phyloP scores from a whole-genome alignment of 2,797 vertebrate genomes.

The Arnoldichthys spilopterus region DNA sequence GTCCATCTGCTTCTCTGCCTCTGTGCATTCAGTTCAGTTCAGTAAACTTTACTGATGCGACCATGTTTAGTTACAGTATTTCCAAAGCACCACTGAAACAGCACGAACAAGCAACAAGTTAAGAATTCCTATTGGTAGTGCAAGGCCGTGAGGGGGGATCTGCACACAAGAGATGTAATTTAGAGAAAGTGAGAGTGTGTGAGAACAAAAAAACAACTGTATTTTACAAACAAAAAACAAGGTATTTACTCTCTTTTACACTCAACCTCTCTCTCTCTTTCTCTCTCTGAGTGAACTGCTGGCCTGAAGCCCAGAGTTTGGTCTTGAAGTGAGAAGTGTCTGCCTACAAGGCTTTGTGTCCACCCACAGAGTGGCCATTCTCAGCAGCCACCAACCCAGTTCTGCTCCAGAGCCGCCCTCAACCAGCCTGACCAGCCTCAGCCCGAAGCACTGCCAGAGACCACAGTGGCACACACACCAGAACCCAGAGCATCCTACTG shows the following conservation, averaged over 20 bases:
- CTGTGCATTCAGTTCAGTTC: background rate
- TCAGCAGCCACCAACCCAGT: conserved; percentile 25
- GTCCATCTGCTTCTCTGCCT: background rate
- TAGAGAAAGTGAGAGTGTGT: background rate
- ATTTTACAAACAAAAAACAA: too few species aligned
- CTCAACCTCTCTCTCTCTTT: background rate
- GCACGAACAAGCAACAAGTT: background rate
- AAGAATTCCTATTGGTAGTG: too few species aligned
- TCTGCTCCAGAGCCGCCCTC: conserved; percentile 14
- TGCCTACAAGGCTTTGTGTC: conserved; percentile 16
- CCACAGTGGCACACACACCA: background rate
- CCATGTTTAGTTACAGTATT: background rate
- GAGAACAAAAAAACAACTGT: background rate
- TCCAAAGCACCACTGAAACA: background rate
- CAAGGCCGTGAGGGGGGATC: background rate
- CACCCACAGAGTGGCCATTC: conserved; percentile 16
- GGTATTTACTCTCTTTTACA: background rate
- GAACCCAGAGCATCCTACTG: background rate
- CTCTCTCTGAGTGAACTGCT: background rate
- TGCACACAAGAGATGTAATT: background rate
- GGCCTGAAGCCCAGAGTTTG: conserved; percentile 6
- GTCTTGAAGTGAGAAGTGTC: conserved; percentile 4
- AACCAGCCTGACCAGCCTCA: conserved; percentile 14
- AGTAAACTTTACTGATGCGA: background rate
- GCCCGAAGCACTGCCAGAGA: conserved; percentile 7